Percentiles rank a stretch among this genome's conserved stretches.
phyloP scores from a whole-genome alignment of 2,888 invertebrate species.

The Corbicula japonica region DNA sequence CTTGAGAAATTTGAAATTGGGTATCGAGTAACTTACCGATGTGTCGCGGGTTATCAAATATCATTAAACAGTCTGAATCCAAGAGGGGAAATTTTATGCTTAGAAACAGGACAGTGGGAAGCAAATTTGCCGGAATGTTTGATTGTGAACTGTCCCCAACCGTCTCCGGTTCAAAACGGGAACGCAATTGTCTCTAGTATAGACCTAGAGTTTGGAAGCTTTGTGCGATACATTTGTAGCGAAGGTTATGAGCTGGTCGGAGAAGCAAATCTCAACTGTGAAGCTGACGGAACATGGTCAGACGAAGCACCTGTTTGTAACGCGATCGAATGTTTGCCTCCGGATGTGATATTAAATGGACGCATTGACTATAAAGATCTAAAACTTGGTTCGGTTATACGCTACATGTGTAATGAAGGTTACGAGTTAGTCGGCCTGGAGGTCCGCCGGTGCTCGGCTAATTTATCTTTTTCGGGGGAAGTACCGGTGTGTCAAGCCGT shows the following conservation, averaged over 20 bases:
- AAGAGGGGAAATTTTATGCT: constrained; percentile 74
- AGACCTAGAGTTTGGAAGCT: constrained; percentile 79
- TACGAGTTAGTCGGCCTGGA: constrained; percentile 76
- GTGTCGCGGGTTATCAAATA: constrained; percentile 73
- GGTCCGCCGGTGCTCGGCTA: constrained; percentile 74
- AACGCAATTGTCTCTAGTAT: constrained; percentile 44
- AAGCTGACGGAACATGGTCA: constrained; percentile 75
- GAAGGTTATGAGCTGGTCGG: constrained; percentile 76
- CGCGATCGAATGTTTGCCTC: constrained; percentile 67
- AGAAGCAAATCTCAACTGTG: constrained; percentile 67
- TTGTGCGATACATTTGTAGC: constrained; percentile 73
- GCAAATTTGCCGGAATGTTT: constrained; percentile 74
- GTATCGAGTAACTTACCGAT: constrained; percentile 63
- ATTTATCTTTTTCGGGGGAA: constrained; percentile 74
- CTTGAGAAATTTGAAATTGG: constrained; percentile 54
- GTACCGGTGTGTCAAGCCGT: constrained; percentile 72
- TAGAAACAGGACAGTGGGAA: constrained; percentile 82
- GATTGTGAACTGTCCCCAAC: constrained; percentile 55
- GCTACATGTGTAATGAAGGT: constrained; percentile 81
- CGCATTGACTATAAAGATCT: constrained; percentile 80
- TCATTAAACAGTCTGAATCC: constrained; percentile 64
- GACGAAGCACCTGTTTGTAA: constrained; percentile 64
- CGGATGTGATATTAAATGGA: constrained; percentile 86
- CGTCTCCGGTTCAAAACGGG: constrained; percentile 62
- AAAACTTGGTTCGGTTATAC: constrained; percentile 69